phyloP scores from a whole-genome alignment of 2,797 vertebrate genomes.

The Anguilla pacifica region DNA sequence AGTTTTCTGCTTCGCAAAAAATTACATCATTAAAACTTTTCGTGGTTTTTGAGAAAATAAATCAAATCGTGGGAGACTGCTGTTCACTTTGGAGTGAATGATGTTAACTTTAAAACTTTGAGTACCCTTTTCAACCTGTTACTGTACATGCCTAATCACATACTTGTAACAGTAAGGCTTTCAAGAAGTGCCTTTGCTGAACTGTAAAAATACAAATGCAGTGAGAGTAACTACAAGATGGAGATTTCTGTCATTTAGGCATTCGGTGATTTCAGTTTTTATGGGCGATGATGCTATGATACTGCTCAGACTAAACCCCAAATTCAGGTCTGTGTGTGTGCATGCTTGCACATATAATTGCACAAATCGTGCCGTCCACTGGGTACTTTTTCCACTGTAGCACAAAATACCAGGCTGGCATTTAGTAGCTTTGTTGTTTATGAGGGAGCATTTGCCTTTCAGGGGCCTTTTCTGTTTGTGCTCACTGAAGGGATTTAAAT shows the following conservation, averaged over 20 bases:
- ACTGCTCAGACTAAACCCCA: not conserved
- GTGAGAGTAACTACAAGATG: not conserved
- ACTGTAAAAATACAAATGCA: not conserved
- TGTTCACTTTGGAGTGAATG: slow-evolving; percentile 2
- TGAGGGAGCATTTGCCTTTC: not conserved
- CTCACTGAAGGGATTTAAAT: not conserved
- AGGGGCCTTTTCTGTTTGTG: not conserved
- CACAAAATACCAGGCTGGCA: not conserved
- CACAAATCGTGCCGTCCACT: not conserved
- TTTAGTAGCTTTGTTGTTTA: not conserved
- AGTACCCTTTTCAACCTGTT: not conserved
- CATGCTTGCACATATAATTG: not conserved
- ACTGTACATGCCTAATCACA: not conserved
- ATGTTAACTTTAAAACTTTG: not conserved
- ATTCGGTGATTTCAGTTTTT: not conserved
- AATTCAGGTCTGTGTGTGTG: not conserved
- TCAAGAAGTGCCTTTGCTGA: not conserved
- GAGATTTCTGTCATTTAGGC: not conserved
- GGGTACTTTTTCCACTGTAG: not conserved
- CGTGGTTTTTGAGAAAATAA: slow-evolving; percentile 1
- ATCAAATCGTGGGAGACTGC: not conserved
- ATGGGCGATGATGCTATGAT: not conserved
- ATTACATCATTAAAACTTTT: not conserved
- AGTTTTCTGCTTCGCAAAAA: not conserved
- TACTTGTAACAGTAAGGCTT: not conserved